Percentiles rank a stretch among this genome's conserved stretches.
Conservation (phyloP, 2,113 vertebrate genomes). For the Gopherus evgoodei region DNA sequence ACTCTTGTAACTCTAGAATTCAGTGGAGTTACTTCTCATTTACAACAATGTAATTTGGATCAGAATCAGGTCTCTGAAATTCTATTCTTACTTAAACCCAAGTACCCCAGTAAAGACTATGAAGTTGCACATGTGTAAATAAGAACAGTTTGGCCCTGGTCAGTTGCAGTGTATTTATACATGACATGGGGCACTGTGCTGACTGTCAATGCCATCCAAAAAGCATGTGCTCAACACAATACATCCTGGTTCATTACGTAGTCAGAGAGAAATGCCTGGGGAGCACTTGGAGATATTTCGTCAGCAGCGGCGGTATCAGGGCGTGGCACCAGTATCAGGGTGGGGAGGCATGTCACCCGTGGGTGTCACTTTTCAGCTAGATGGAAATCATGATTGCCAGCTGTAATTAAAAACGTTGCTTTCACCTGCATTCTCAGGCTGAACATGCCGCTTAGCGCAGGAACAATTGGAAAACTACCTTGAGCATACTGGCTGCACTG, state of each 20-base stretch:
- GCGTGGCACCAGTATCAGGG: slow-evolving; percentile 25
- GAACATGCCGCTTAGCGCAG: background rate
- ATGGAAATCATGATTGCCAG: slow-evolving; percentile 17
- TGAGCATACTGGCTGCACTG: background rate
- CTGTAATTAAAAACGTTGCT: slow-evolving; percentile 6
- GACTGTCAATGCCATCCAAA: background rate
- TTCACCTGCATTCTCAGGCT: background rate
- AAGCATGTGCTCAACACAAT: background rate
- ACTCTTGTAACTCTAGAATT: fast-evolving
- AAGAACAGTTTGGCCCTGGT: background rate
- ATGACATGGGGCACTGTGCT: background rate
- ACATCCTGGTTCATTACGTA: fast-evolving
- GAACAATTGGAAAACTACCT: background rate
- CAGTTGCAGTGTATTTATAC: background rate
- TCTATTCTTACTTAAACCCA: background rate
- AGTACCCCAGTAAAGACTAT: background rate
- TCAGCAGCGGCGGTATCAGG: background rate
- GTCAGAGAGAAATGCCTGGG: background rate
- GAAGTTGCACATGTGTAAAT: background rate
- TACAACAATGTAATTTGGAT: background rate
- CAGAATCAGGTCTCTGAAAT: background rate
- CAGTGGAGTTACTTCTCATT: fast-evolving
- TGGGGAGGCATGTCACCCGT: background rate
- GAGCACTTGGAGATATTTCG: fast-evolving
- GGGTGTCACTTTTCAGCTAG: background rate